Evolutionary conservation across 2,113 vertebrate species (phyloP).

Genomic region (Ceyx cyanopectus): DNA sequence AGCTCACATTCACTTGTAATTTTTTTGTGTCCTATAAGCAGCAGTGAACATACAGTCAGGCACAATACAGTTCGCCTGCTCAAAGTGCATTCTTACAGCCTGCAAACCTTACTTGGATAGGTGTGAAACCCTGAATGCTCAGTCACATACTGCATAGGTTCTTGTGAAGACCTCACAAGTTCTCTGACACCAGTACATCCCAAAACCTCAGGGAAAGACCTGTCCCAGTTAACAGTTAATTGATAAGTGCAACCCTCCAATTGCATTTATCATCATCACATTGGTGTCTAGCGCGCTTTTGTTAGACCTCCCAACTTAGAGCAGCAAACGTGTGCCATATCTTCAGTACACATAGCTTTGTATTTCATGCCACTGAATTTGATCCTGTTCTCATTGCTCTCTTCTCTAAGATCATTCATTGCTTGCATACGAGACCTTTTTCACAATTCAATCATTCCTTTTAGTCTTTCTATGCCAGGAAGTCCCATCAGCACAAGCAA

Average conservation of each 20-base stretch:
- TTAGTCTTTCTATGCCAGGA: neutral
- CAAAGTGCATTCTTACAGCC: neutral
- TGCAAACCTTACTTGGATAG: neutral
- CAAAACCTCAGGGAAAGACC: neutral
- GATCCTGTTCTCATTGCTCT: neutral
- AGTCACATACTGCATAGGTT: accelerated
- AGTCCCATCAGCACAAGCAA: neutral
- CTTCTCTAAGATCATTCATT: neutral
- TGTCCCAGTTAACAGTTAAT: no score
- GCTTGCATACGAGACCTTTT: neutral
- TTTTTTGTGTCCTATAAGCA: neutral
- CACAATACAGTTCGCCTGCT: neutral
- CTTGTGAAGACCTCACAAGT: no score
- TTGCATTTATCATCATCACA: neutral
- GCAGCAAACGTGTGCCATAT: neutral
- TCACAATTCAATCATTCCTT: neutral
- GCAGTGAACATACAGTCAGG: neutral
- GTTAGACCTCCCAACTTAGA: neutral
- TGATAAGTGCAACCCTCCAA: no score
- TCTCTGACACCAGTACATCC: neutral
- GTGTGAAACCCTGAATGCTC: neutral
- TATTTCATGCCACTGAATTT: neutral
- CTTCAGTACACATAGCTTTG: accelerated
- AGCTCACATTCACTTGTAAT: accelerated
- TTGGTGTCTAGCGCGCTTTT: accelerated